These are phyloP conservation scores for Eugnorisma glareosa DNA, from an alignment of 2,888 invertebrate genomes.

Conservation along the genomic window DNA sequence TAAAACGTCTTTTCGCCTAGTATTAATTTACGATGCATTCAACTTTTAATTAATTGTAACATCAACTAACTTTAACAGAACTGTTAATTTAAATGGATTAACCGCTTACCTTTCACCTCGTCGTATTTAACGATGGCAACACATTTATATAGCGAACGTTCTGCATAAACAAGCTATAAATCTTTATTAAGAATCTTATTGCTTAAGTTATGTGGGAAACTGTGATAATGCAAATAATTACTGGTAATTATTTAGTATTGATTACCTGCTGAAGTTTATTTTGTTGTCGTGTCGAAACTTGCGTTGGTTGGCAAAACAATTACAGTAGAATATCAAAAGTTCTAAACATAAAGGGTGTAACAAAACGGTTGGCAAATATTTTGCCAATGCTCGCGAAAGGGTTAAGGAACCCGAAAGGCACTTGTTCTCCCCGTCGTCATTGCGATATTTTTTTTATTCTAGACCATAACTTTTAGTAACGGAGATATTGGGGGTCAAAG, in stretches of 20 bases:
- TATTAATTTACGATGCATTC: conserved; percentile 16
- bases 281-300: conserved; percentile 29
- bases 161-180: conserved; percentile 48
- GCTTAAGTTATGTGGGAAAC: conserved; percentile 48
- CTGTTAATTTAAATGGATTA: conserved; percentile 34
- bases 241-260: conserved; percentile 27
- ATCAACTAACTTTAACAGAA: conserved; percentile 18
- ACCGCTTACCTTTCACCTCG: conserved; percentile 46
- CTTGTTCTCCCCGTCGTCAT: no score
- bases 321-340: no score
- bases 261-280: conserved; percentile 14
- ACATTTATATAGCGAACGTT: conserved; percentile 15
- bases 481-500: no score
- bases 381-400: no score
- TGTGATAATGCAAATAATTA: conserved; percentile 43
- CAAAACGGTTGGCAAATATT: no score
- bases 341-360: no score
- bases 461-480: no score
- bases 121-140: conserved; percentile 25
- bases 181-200: conserved; percentile 50
- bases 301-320: background rate
- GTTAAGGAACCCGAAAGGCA: no score
- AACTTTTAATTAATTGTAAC: conserved; percentile 8
- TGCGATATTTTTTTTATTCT: no score
- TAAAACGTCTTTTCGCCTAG: background rate